Evolutionary conservation across 2,888 invertebrate species (phyloP).

Genomic region (Metalampra italica): DNA sequence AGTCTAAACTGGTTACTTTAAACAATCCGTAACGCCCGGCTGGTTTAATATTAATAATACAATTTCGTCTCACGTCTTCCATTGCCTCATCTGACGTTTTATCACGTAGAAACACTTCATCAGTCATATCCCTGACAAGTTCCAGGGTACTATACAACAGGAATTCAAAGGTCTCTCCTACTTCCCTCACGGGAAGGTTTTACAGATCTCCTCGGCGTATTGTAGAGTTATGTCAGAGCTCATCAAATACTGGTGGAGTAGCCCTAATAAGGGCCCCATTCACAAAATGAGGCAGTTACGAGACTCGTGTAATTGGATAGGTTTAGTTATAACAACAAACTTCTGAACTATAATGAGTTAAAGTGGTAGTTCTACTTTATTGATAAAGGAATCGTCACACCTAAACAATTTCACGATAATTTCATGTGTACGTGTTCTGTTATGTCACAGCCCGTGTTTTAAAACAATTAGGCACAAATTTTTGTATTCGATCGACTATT

Average conservation of each 20-base stretch:
- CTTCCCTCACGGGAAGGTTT: slow-evolving; percentile 4
- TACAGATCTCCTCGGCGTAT: neutral
- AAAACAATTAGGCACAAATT: no score
- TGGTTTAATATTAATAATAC: no score
- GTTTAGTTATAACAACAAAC: slow-evolving; percentile 13
- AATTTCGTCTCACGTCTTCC: neutral
- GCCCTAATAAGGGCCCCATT: slow-evolving; percentile 17
- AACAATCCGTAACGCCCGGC: no score
- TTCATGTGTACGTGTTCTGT: neutral
- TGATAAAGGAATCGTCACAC: neutral
- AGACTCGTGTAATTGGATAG: slow-evolving; percentile 21
- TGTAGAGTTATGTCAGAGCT: neutral
- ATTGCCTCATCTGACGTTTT: slow-evolving; percentile 15
- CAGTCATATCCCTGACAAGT: slow-evolving; percentile 37
- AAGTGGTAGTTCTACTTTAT: slow-evolving; percentile 1
- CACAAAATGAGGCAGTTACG: slow-evolving; percentile 6
- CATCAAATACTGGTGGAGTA: neutral
- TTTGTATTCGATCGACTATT: no score
- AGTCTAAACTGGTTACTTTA: no score
- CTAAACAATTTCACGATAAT: neutral
- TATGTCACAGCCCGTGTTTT: neutral
- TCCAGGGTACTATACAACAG: neutral
- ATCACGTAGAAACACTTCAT: slow-evolving; percentile 40
- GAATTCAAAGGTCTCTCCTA: neutral
- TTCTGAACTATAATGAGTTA: slow-evolving; percentile 8